Evolutionary conservation across 2,888 invertebrate species (phyloP), one percentile per base, ranked within the genome.

Genomic region (Theodoxus fluviatilis): DNA sequence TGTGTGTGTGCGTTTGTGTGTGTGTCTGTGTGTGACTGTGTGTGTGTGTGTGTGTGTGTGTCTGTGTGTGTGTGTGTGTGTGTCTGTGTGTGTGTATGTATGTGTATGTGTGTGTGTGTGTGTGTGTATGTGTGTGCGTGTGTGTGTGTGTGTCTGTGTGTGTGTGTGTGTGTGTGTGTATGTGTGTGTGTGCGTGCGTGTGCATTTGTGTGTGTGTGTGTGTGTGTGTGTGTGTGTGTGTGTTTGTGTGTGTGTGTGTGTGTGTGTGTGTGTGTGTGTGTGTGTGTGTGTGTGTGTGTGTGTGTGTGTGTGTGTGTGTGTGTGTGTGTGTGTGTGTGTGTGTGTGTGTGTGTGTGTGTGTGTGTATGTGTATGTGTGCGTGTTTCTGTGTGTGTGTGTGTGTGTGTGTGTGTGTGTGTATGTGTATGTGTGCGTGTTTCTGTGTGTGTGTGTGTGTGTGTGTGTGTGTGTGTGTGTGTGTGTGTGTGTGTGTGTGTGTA

Each of bases 381-480:
- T 67, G 49, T 67, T 31, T 31, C 18, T 6, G 59, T n/a, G 33
- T 59, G 59, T n/a, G 59, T 31, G 59, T 31, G 33, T 7, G 43
- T 43, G 22, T 40, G 43, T 68, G 37, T 43, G 43, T 61, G 38
- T 61, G 31, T 61, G 33, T 40, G 38, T 37, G 57, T 40, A 31
- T 68, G 37, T 68, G 38, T 40, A 37, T 68, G 40, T 68, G 33
- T 59, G 55, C 33, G 55, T 55, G 25, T 55, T 12, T 55, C 12
- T 55, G 55, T 55, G 55, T 55, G 25, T 55, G 59, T 59, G 22
- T 68, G 38, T 25, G 33, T 68, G 55, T 59, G 40, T 68, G 59
- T 68, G 35, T 68, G 59, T 67, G 47, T 67, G 52, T 67, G 47
- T 49, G 52, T 67, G 47, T 67, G 35, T 52, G 31, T 67, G 49